These are phyloP conservation scores for Eulemur mongoz DNA, from an alignment of 2,797 vertebrate species.

Conservation along the genomic window DNA sequence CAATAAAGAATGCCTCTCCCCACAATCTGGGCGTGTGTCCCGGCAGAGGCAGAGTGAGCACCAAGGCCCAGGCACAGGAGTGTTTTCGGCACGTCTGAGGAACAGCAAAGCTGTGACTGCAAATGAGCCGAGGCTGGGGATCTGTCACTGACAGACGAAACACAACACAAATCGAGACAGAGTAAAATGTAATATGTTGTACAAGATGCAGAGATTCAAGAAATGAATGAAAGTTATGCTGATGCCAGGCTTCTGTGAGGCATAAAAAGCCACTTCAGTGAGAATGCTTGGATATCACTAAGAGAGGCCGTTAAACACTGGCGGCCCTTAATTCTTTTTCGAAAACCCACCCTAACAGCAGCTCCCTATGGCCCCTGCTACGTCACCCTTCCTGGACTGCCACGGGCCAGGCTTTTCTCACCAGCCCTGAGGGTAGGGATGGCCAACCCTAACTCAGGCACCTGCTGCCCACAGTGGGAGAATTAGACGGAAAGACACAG, in stretches of 20 bases:
- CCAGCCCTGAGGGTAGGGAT: neutral
- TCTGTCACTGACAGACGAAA: neutral
- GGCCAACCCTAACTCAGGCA: neutral
- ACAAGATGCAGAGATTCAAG: neutral
- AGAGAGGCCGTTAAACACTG: neutral
- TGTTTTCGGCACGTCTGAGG: fast-evolving
- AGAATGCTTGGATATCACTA: neutral
- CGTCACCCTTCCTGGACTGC: neutral
- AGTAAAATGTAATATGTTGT: neutral
- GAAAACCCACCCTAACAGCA: neutral
- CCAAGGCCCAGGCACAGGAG: neutral
- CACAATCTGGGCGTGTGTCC: too few relatives aligned
- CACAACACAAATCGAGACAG: neutral
- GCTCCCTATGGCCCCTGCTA: neutral
- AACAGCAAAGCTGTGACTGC: neutral
- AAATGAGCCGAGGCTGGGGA: neutral
- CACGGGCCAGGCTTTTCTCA: neutral
- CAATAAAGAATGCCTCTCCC: neutral
- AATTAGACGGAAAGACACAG: too few relatives aligned
- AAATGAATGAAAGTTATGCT: neutral
- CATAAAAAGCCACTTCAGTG: neutral
- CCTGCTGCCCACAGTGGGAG: neutral
- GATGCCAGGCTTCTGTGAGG: neutral
- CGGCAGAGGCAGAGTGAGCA: neutral
- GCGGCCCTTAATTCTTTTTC: neutral